A percentile compares a stretch with the other conserved stretches of the same genome.
phyloP scores from a whole-genome alignment of 2,797 vertebrate species.

The Enteromius afrohamiltoni region DNA sequence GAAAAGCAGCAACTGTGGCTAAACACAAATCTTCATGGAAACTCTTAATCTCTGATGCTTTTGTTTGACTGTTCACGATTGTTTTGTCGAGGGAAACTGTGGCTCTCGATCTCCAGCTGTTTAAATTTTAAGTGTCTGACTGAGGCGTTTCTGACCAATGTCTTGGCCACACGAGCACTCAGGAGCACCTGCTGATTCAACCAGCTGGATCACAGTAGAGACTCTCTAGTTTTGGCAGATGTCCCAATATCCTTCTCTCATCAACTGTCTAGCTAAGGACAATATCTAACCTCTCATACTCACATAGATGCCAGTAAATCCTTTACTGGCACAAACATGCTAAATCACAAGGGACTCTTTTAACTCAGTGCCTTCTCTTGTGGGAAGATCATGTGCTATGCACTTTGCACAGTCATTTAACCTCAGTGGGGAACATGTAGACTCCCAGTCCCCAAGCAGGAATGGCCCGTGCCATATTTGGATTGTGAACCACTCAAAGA shows the following conservation, averaged over 20 bases:
- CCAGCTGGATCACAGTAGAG: constrained; percentile 48
- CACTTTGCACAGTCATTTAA: constrained; percentile 47
- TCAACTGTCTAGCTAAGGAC: constrained; percentile 13
- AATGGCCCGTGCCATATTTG: constrained; percentile 47
- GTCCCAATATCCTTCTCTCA: constrained; percentile 25
- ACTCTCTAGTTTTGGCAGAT: constrained; percentile 46
- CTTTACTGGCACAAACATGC: constrained; percentile 25
- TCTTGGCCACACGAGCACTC: constrained; percentile 23
- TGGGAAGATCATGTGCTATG: constrained; percentile 39
- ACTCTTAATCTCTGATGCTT: constrained; percentile 41
- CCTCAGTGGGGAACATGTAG: constrained; percentile 44
- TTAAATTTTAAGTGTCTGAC: constrained; percentile 57
- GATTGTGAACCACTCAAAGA: constrained; percentile 37
- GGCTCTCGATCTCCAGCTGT: constrained; percentile 44
- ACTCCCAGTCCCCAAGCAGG: constrained; percentile 33
- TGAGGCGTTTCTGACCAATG: constrained; percentile 28
- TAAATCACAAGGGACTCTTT: constrained; percentile 37
- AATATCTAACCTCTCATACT: constrained; percentile 37
- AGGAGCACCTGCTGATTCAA: constrained; percentile 50
- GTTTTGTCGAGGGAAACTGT: constrained; percentile 29
- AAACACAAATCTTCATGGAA: constrained; percentile 48
- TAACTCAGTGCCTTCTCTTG: constrained; percentile 36
- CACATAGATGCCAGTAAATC: constrained; percentile 17
- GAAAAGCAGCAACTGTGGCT: constrained; percentile 33
- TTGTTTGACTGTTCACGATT: constrained; percentile 20